Evolutionary conservation across 2,797 vertebrate species (phyloP), one percentile per base, ranked within the genome.

Genomic region (Passerculus sandwichensis): DNA sequence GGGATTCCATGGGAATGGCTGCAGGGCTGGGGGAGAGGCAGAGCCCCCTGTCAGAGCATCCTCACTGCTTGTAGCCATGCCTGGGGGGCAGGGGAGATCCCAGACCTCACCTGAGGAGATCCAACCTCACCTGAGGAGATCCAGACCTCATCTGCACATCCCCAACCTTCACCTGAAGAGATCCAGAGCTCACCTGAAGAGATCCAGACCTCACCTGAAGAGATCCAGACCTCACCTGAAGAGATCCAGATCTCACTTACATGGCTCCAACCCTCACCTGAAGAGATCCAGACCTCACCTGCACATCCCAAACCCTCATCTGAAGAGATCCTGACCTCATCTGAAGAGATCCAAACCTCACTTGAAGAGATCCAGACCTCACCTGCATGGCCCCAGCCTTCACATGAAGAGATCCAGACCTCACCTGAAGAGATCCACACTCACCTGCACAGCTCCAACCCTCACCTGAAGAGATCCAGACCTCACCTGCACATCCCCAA

Each of bases 121-220:
- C 40, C 20, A 51, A 10, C 36, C 10, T 36, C 36, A 62, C 10
- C 34, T 74, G 71, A 23, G 30, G 26, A 34, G 59, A 45, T 15
- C 1, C 56, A 19, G 15, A 36, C 11, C 60, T 64, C 60, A 62
- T 7, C 34, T 60, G 71, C 0, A 14, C 5, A 32, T 3, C 6
- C 1, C 32, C 11, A n/a, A 2, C 1, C 50, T 16, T 51, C 50
- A 62, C 7, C n/a, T 74, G 71, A 1, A 19, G 11, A 40, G 8
- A 2, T 3, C 2, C 42, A 18, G 25, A n/a, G 11, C 59, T 62
- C 73, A 62, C 6, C 66, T 54, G 30, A 3, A 11, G 13, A 71
- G 23, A 8, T 8, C 20, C 20, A 36, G 2, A 16, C 6, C 29
- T 70, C 67, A 70, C 13, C 36, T 70, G 29, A 2, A 3, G 15